A percentile compares a stretch with the other conserved stretches of the same genome.
These are phyloP conservation scores for Drosophila niveifrons DNA, from an alignment of 2,888 invertebrate species.

Conservation along the genomic window DNA sequence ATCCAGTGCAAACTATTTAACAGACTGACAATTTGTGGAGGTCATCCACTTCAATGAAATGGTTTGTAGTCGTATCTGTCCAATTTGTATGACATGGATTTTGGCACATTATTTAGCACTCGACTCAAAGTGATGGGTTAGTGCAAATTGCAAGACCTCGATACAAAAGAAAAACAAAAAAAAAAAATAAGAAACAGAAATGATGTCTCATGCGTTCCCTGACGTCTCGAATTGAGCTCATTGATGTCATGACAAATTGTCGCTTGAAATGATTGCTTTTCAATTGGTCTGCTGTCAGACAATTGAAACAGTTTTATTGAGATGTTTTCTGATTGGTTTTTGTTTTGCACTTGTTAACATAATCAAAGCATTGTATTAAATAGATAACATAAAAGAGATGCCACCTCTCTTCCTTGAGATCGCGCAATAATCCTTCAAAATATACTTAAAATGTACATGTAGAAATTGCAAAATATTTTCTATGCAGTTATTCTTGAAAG, in stretches of 20 bases:
- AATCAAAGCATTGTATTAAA: neutral
- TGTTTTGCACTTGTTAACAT: neutral
- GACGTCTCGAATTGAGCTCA: conserved; percentile 42
- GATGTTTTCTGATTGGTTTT: conserved; percentile 46
- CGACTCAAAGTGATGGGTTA: conserved; percentile 31
- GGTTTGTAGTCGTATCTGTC: conserved; percentile 6
- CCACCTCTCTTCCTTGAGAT: too few species aligned
- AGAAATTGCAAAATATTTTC: too few species aligned
- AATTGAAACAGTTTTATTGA: conserved; percentile 45
- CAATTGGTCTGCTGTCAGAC: conserved; percentile 41
- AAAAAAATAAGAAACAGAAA: too few species aligned
- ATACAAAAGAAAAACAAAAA: neutral
- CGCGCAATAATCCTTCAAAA: too few species aligned
- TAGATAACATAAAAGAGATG: neutral
- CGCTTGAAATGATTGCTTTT: conserved; percentile 41
- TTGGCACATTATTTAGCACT: conserved; percentile 57
- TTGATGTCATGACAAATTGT: conserved; percentile 39
- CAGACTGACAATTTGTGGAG: conserved; percentile 32
- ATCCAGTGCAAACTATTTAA: conserved; percentile 59
- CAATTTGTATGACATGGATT: conserved; percentile 17
- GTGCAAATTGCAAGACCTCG: conserved; percentile 45
- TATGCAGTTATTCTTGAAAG: too few species aligned
- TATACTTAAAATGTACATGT: too few species aligned
- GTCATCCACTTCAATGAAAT: conserved; percentile 23
- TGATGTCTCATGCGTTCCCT: conserved; percentile 20